phyloP scores from a whole-genome alignment of 1,140 invertebrate species.

The Brachionus plicatilis region DNA sequence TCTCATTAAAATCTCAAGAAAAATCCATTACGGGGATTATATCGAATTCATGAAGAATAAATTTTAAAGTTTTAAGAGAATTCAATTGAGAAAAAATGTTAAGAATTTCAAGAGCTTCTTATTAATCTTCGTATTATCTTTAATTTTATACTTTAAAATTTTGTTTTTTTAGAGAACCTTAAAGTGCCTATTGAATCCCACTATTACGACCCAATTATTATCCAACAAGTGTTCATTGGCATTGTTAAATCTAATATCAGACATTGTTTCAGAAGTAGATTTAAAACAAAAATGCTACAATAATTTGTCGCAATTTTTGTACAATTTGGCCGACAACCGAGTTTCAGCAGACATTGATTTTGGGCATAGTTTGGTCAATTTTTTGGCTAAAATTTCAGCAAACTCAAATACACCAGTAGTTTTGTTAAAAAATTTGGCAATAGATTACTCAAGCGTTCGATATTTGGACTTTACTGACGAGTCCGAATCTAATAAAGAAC shows the following conservation, averaged over 20 bases:
- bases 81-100: too few relatives aligned
- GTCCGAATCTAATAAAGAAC: background rate
- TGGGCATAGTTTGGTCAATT: background rate
- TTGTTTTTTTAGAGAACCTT: background rate
- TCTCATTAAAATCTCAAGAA: too few relatives aligned
- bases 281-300: background rate
- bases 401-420: background rate
- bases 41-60: too few relatives aligned
- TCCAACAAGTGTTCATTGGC: background rate
- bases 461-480: background rate
- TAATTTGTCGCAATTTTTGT: background rate
- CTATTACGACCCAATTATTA: background rate
- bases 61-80: too few relatives aligned
- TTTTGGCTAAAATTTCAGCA: background rate
- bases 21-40: too few relatives aligned
- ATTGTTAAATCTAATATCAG: background rate
- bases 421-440: background rate
- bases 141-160: background rate
- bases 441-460: background rate
- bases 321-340: background rate
- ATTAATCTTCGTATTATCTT: background rate
- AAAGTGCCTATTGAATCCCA: slow-evolving; percentile 1
- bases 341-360: background rate
- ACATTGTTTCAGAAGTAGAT: background rate
- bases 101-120: too few relatives aligned